Evolutionary conservation across 2,113 vertebrate species (phyloP).

Genomic region (Passer domesticus): DNA sequence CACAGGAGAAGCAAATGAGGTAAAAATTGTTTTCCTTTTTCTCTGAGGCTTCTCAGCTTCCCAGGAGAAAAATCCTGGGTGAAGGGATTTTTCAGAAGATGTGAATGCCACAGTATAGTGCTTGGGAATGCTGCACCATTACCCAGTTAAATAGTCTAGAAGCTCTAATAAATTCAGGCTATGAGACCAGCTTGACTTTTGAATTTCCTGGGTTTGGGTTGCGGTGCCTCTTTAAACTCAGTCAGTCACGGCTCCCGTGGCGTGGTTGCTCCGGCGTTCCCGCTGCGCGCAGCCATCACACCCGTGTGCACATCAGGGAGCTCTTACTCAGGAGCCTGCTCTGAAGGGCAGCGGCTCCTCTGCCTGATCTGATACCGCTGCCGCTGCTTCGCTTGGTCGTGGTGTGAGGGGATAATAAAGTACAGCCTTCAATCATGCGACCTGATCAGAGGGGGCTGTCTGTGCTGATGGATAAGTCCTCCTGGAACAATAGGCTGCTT

Average conservation of each 20-base stretch:
- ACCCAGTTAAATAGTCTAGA: background rate
- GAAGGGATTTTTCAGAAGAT: no score
- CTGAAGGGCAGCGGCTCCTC: constrained; percentile 36
- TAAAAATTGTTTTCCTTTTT: no score
- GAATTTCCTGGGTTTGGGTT: background rate
- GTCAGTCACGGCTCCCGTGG: background rate
- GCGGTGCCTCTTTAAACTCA: background rate
- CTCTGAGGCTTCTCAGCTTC: no score
- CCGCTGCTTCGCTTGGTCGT: background rate
- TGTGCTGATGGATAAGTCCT: constrained; percentile 41
- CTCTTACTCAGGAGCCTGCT: background rate
- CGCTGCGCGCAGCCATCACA: background rate
- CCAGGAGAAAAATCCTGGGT: no score
- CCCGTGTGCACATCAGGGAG: background rate
- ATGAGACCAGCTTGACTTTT: background rate
- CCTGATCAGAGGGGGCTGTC: constrained; percentile 32
- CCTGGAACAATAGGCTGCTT: background rate
- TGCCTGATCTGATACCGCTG: background rate
- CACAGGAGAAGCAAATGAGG: no score
- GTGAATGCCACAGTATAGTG: no score
- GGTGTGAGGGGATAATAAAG: constrained; percentile 47
- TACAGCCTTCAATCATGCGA: constrained; percentile 27
- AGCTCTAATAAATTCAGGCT: background rate
- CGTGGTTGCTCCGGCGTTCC: background rate
- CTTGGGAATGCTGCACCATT: background rate